phyloP scores from a whole-genome alignment of 1,140 invertebrate species.

The Oreohelix idahoensis region DNA sequence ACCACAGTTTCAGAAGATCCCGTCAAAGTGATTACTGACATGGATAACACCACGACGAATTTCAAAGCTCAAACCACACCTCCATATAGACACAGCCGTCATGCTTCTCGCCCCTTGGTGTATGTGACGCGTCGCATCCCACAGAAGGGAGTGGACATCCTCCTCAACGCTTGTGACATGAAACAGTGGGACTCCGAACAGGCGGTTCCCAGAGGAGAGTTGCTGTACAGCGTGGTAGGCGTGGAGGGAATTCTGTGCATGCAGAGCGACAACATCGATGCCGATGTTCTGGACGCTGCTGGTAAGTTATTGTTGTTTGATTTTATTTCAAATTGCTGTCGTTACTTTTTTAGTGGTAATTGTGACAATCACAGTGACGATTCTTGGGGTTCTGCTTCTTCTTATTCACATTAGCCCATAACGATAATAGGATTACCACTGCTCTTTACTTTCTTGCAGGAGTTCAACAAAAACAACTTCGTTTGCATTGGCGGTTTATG shows the following conservation, averaged over 20 bases:
- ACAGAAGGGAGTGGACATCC: slow-evolving; percentile 60
- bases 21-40: too few relatives aligned
- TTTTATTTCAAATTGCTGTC: neutral
- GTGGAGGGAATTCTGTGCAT: slow-evolving; percentile 86
- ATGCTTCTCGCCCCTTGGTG: slow-evolving; percentile 52
- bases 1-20: too few relatives aligned
- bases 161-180: slow-evolving; percentile 62
- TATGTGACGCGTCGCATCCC: slow-evolving; percentile 69
- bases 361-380: too few relatives aligned
- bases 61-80: neutral
- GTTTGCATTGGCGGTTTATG: too few relatives aligned
- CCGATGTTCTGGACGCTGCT: slow-evolving; percentile 80
- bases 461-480: too few relatives aligned
- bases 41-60: neutral
- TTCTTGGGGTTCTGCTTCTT: too few relatives aligned
- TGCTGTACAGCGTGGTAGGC: slow-evolving; percentile 82
- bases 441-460: too few relatives aligned
- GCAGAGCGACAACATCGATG: slow-evolving; percentile 88
- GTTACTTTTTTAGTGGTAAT: too few relatives aligned
- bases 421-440: too few relatives aligned
- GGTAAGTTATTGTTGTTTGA: slow-evolving; percentile 67
- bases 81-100: neutral
- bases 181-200: slow-evolving; percentile 67
- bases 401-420: too few relatives aligned
- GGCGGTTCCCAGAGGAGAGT: slow-evolving; percentile 80